A percentile compares a stretch with the other conserved stretches of the same genome.
phyloP scores from a whole-genome alignment of 2,888 invertebrate species.

The Acronicta aceris region DNA sequence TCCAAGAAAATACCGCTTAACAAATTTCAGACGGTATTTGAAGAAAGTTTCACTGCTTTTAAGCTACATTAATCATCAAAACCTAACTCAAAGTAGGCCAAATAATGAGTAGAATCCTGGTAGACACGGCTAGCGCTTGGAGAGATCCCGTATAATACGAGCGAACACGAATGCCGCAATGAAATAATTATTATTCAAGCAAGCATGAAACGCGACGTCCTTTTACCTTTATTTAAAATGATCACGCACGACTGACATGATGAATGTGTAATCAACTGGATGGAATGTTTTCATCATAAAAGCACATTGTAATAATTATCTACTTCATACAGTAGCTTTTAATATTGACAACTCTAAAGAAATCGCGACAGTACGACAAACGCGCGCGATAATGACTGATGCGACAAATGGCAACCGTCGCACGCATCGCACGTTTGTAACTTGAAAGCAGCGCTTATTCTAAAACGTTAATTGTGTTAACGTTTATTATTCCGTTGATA shows the following conservation, averaged over 20 bases:
- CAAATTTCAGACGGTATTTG: neutral
- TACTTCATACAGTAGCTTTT: constrained; percentile 7
- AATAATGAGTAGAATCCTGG: neutral
- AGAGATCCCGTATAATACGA: constrained; percentile 7
- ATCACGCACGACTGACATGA: constrained; percentile 23
- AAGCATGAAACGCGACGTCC: constrained; percentile 5
- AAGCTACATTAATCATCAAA: constrained; percentile 2
- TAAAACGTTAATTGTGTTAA: too few relatives aligned
- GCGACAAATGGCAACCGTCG: neutral
- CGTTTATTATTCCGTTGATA: too few relatives aligned
- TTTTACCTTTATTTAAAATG: constrained; percentile 16
- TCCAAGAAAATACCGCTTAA: neutral
- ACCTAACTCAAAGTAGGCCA: neutral
- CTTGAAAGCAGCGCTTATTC: neutral
- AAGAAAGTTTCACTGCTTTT: neutral
- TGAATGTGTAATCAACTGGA: constrained; percentile 18
- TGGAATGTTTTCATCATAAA: constrained; percentile 23
- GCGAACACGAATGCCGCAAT: constrained; percentile 5
- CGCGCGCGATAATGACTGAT: too few relatives aligned
- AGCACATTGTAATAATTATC: constrained; percentile 3
- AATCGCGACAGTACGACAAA: neutral
- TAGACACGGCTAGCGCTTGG: neutral
- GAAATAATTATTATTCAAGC: constrained; percentile 13
- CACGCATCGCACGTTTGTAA: neutral
- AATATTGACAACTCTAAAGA: neutral